phyloP scores from a whole-genome alignment of 2,888 invertebrate species.

The Papilio protenor region DNA sequence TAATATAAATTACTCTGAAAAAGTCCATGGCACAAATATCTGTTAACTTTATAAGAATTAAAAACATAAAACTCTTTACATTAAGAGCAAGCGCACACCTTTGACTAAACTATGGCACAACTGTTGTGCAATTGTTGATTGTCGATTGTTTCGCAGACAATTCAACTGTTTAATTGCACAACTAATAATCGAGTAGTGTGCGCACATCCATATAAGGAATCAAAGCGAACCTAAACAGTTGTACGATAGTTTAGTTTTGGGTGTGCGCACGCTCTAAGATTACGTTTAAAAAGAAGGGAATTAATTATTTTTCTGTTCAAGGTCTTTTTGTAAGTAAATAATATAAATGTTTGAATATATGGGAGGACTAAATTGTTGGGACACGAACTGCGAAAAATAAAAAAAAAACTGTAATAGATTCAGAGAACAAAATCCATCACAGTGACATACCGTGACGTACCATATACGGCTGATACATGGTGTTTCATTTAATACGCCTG shows the following conservation, averaged over 20 bases:
- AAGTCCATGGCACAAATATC: background rate
- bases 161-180: too few relatives aligned
- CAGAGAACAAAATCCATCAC: conserved; percentile 79
- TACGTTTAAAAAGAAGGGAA: background rate
- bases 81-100: too few relatives aligned
- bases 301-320: background rate
- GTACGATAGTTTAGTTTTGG: too few relatives aligned
- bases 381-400: conserved; percentile 58
- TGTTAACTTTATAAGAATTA: too few relatives aligned
- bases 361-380: conserved; percentile 38
- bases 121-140: too few relatives aligned
- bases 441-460: conserved; percentile 64
- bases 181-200: too few relatives aligned
- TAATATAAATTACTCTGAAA: background rate
- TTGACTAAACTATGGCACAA: too few relatives aligned
- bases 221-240: too few relatives aligned
- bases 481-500: conserved; percentile 48
- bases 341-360: background rate
- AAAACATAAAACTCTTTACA: background rate
- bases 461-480: conserved; percentile 60
- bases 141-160: too few relatives aligned
- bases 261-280: background rate
- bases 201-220: too few relatives aligned
- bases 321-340: background rate
- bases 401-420: conserved; percentile 79